These are phyloP conservation scores for Actenoides lindsayi DNA, from an alignment of 2,113 vertebrate species.

Conservation along the genomic window DNA sequence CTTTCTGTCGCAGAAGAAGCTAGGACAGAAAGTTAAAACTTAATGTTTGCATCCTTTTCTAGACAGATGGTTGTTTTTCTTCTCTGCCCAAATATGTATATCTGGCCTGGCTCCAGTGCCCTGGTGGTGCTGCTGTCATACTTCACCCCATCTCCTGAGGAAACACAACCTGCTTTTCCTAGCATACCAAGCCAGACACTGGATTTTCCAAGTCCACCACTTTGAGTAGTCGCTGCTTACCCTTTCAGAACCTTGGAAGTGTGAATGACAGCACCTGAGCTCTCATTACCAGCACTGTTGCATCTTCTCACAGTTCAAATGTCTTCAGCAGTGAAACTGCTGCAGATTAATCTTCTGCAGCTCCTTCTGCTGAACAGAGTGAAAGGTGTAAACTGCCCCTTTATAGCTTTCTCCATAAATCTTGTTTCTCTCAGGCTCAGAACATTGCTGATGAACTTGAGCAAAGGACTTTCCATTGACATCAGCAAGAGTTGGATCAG, in stretches of 20 bases:
- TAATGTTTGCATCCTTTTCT: constrained; percentile 21
- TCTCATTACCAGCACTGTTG: not conserved
- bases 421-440: not conserved
- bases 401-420: not conserved
- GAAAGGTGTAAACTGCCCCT: not conserved
- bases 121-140: not conserved
- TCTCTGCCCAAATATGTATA: not conserved
- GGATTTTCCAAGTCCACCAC: not conserved
- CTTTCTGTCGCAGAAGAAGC: not conserved
- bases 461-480: not conserved
- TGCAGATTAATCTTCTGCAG: not conserved
- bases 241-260: not conserved
- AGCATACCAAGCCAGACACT: not conserved
- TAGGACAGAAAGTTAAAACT: not conserved
- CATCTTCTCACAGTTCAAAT: not conserved
- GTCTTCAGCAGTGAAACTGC: not conserved
- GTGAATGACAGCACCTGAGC: not conserved
- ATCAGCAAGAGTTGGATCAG: not conserved
- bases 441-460: not conserved
- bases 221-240: not conserved
- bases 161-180: not conserved
- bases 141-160: not conserved
- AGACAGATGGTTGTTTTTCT: constrained; percentile 28
- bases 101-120: constrained; percentile 19
- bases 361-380: not conserved